Base-by-base conservation (phyloP, 2,797 vertebrate genomes). In the Eulemur coronatus region DNA sequence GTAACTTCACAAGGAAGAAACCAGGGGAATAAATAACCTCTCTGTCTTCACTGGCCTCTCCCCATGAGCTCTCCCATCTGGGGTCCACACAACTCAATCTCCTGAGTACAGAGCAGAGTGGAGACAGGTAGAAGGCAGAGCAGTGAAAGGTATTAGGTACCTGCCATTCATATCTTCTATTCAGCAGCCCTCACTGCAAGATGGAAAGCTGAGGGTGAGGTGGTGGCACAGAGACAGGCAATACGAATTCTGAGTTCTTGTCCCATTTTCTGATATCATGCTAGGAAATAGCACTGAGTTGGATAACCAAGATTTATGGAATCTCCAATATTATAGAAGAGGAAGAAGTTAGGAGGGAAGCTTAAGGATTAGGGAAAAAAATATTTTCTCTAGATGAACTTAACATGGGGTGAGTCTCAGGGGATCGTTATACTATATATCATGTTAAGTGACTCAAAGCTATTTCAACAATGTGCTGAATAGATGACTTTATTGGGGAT, bases 401-500 rank as follows among this genome's bases (percentile, higher is more conserved):
- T 92, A 76, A 67, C 50, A 46, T 69, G 67, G 7, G 38, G 5
- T 35, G n/a, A 72, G 17, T 92, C 84, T 88, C 55, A 59, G 61
- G 57, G 67, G 80, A 69, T 57, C 61, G 46, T 92, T 80, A 28
- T 59, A 59, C 57, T 12, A 59, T 59, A 28, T 59, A 41, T 89
- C 43, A 13, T n/a, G 59, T 43, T 87, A 91, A 95, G 79, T 96
- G 80, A 94, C 95, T 93, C 75, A 43, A 80, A 67, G 52, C 80
- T 81, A 48, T 94, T 94, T 89, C 43, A 52, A 87, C 59, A 80
- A 5, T 73, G 55, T 73, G 65, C 96, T 95, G 69, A 93, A 22
- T 43, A 85, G 84, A 70, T 80, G 73, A 70, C 69, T 94, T 94
- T 89, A 89, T 86, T 93, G 86, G 84, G 84, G 84, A 95, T 91